A percentile compares a stretch with the other conserved stretches of the same genome.
Conservation (phyloP, 2,113 vertebrate species). For the Chloroceryle aenea region DNA sequence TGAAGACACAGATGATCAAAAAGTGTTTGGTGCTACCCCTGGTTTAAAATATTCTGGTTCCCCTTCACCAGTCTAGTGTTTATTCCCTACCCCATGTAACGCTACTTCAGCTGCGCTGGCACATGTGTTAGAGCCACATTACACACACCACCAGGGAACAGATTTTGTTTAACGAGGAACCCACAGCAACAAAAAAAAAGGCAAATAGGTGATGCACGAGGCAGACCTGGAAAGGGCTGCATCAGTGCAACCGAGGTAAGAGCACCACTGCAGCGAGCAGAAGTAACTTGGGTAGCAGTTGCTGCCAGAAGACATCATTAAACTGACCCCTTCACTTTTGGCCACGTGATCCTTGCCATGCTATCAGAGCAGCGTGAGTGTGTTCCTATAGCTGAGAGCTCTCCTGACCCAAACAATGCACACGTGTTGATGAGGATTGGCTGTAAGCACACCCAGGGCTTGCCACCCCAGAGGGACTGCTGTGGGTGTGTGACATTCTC, state of each 20-base stretch:
- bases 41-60: neutral
- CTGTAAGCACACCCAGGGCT: neutral
- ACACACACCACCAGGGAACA: neutral
- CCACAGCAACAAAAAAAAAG: neutral
- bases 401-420: neutral
- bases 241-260: neutral
- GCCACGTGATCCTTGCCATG: rapidly evolving
- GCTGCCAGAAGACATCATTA: neutral
- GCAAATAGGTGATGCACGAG: rapidly evolving
- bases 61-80: neutral
- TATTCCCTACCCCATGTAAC: neutral
- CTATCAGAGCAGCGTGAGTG: rapidly evolving
- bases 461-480: neutral
- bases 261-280: neutral
- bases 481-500: rapidly evolving
- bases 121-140: neutral
- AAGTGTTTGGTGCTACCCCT: neutral
- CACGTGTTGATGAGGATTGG: rapidly evolving
- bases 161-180: neutral
- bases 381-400: neutral
- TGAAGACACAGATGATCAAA: neutral
- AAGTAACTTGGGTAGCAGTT: neutral
- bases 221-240: neutral
- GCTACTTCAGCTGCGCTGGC: neutral
- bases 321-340: neutral